Evolutionary conservation across 2,888 invertebrate species (phyloP).

Genomic region (Scaptomyza polygonia): DNA sequence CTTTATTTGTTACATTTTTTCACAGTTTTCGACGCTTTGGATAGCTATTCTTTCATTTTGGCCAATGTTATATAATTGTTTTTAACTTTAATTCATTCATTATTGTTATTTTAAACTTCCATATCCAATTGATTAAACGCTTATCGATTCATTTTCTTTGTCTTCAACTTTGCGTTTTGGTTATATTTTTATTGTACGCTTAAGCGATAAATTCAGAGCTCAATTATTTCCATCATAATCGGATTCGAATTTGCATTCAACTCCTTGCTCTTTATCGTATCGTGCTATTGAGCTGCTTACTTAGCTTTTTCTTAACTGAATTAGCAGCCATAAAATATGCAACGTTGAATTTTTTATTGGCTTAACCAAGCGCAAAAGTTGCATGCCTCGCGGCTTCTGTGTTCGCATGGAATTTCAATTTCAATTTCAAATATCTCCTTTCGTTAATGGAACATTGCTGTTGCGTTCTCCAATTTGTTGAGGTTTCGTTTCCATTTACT

Average conservation of each 20-base stretch:
- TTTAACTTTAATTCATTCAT: neutral
- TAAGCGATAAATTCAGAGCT: neutral
- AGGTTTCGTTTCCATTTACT: constrained; percentile 26
- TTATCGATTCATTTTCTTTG: neutral
- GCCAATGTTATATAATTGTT: neutral
- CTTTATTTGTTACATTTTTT: constrained; percentile 25
- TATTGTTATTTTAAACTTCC: neutral
- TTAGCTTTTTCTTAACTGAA: constrained; percentile 36
- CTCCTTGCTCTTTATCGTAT: neutral
- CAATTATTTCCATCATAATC: constrained; percentile 12
- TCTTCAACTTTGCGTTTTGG: neutral
- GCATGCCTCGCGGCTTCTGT: constrained; percentile 38
- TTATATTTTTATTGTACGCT: neutral
- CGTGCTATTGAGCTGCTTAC: constrained; percentile 11
- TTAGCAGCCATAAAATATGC: constrained; percentile 34
- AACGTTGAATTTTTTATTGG: constrained; percentile 12
- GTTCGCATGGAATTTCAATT: constrained; percentile 58
- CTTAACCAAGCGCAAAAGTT: constrained; percentile 36
- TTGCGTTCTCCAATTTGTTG: constrained; percentile 39
- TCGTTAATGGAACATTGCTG: constrained; percentile 29
- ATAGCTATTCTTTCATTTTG: neutral
- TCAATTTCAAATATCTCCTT: constrained; percentile 35
- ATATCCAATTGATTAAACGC: neutral
- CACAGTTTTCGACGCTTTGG: neutral
- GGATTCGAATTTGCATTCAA: constrained; percentile 3